phyloP scores from a whole-genome alignment of 2,797 vertebrate genomes.

The Eidolon dupreanum region DNA sequence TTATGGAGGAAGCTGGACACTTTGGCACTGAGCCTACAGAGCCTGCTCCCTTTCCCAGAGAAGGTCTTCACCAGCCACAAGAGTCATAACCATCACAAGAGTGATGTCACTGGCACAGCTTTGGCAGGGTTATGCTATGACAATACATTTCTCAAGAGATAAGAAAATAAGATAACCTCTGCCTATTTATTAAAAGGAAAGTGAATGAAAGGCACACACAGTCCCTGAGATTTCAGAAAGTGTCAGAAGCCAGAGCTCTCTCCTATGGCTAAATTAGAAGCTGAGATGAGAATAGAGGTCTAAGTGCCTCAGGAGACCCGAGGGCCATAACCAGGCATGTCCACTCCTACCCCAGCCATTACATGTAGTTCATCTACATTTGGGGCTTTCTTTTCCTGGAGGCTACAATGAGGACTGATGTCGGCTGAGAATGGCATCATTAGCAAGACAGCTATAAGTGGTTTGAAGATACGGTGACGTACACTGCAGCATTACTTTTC shows the following conservation, averaged over 20 bases:
- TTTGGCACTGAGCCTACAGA: slow-evolving; percentile 16
- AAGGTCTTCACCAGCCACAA: not conserved
- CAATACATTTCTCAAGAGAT: not conserved
- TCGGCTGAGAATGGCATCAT: not conserved
- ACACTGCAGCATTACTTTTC: not conserved
- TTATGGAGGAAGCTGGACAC: slow-evolving; percentile 26
- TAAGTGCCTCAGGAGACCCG: not conserved
- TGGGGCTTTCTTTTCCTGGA: not conserved
- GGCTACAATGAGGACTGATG: not conserved
- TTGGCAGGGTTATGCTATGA: not conserved
- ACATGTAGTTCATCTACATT: not conserved
- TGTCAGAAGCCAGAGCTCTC: not conserved
- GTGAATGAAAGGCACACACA: no score
- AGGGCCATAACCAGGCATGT: not conserved
- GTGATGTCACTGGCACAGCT: not conserved
- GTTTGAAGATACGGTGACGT: not conserved
- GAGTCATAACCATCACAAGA: not conserved
- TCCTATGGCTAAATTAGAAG: not conserved
- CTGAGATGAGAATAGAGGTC: not conserved
- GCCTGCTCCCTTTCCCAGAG: not conserved
- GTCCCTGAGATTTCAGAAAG: not conserved
- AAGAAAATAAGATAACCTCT: not conserved
- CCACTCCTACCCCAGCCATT: not conserved
- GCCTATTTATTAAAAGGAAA: not conserved
- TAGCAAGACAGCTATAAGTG: not conserved